Evolutionary conservation across 2,113 vertebrate species (phyloP).

Genomic region (Agapornis roseicollis): DNA sequence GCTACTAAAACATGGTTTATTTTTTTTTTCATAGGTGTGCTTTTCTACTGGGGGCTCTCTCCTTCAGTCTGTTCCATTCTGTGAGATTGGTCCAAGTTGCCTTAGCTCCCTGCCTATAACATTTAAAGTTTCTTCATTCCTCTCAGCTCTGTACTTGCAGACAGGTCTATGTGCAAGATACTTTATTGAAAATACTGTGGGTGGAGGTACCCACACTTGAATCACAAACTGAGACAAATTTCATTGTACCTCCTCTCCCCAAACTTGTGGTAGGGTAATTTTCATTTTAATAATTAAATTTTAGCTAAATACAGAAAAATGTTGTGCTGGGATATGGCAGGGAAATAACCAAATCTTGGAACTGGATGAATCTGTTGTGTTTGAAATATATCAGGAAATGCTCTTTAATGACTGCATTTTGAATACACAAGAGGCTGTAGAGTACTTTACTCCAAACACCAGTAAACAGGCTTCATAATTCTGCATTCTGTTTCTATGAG

Average conservation of each 20-base stretch:
- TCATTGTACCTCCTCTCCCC: neutral
- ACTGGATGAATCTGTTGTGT: neutral
- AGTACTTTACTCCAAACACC: neutral
- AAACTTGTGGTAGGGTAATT: neutral
- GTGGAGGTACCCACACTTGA: neutral
- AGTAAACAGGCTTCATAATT: conserved; percentile 2
- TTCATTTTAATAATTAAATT: neutral
- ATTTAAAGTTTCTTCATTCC: neutral
- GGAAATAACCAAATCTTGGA: neutral
- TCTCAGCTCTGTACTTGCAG: neutral
- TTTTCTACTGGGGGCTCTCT: neutral
- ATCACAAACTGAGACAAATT: neutral
- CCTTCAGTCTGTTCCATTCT: neutral
- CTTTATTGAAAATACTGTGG: neutral
- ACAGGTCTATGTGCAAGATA: neutral
- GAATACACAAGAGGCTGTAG: neutral
- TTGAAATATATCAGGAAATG: neutral
- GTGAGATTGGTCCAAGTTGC: neutral
- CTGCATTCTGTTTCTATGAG: neutral
- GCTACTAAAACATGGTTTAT: neutral
- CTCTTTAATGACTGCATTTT: neutral
- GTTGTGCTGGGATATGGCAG: neutral
- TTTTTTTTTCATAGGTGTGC: neutral
- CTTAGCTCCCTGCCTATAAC: neutral
- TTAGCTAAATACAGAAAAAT: neutral